phyloP scores from a whole-genome alignment of 2,888 invertebrate genomes.

The Anarsia innoxiella region DNA sequence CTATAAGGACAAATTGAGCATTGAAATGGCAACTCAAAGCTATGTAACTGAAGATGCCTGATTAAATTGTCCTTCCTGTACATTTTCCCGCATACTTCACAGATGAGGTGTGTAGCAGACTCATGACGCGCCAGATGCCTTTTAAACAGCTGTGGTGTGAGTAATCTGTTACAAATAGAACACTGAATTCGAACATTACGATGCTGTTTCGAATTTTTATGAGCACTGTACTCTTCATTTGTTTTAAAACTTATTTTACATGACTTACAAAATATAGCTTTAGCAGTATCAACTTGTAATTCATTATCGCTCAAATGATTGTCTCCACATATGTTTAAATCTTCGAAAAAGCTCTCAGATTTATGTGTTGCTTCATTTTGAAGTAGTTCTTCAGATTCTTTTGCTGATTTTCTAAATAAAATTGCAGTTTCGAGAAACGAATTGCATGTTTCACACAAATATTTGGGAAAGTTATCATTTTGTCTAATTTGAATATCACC shows the following conservation, averaged over 20 bases:
- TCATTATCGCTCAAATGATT: neutral
- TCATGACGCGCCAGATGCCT: constrained; percentile 33
- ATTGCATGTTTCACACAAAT: constrained; percentile 37
- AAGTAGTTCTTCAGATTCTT: constrained; percentile 32
- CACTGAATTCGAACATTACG: constrained; percentile 32
- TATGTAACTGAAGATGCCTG: constrained; percentile 33
- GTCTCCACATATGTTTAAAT: constrained; percentile 11
- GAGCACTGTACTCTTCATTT: constrained; percentile 23
- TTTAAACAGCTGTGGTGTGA: constrained; percentile 32
- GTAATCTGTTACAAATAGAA: constrained; percentile 24
- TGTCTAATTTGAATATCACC: constrained; percentile 32
- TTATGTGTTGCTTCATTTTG: constrained; percentile 13
- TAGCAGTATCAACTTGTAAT: constrained; percentile 8
- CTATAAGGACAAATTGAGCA: constrained; percentile 20
- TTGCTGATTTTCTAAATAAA: constrained; percentile 38
- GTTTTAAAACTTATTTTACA: constrained; percentile 22
- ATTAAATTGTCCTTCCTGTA: constrained; percentile 47
- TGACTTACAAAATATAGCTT: constrained; percentile 18
- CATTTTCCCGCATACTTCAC: constrained; percentile 49
- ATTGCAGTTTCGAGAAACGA: constrained; percentile 35
- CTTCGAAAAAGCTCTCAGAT: neutral
- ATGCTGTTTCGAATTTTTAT: constrained; percentile 28
- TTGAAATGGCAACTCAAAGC: constrained; percentile 18
- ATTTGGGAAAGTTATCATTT: constrained; percentile 37
- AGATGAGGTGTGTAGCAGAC: constrained; percentile 37